phyloP scores from a whole-genome alignment of 1,140 invertebrate species.

The Drusus annulatus region DNA sequence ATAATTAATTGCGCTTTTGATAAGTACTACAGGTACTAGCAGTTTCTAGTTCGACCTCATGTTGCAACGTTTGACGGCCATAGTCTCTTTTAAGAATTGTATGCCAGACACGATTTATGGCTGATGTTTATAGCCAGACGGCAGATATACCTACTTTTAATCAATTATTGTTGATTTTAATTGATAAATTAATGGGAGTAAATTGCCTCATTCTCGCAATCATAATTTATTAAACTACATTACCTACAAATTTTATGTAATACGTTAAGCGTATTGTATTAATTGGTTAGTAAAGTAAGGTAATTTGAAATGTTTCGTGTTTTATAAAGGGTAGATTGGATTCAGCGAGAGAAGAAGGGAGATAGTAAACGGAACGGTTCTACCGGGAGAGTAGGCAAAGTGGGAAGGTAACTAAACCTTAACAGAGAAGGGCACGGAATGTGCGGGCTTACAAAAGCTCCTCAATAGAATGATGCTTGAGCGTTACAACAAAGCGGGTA shows the following conservation, averaged over 20 bases:
- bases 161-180: conserved; percentile 19
- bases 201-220: not conserved
- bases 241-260: not conserved
- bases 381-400: too few species aligned
- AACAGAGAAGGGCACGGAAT: not conserved
- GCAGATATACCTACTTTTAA: conserved; percentile 10
- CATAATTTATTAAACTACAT: not conserved
- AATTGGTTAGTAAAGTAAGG: not conserved
- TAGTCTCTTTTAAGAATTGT: not conserved
- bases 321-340: not conserved
- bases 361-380: too few species aligned
- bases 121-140: not conserved
- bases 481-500: conserved; percentile 57
- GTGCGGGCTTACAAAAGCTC: conserved; percentile 48
- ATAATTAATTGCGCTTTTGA: too few species aligned
- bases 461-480: conserved; percentile 58
- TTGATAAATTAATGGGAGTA: not conserved
- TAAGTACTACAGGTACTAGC: not conserved
- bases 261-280: conserved; percentile 2
- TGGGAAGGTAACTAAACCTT: too few species aligned
- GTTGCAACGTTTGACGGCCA: not conserved
- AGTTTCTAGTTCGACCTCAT: not conserved
- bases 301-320: not conserved
- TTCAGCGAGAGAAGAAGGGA: not conserved
- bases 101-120: not conserved